Conservation (phyloP, 2,888 invertebrate species). For the Orchesellides sinensis region DNA sequence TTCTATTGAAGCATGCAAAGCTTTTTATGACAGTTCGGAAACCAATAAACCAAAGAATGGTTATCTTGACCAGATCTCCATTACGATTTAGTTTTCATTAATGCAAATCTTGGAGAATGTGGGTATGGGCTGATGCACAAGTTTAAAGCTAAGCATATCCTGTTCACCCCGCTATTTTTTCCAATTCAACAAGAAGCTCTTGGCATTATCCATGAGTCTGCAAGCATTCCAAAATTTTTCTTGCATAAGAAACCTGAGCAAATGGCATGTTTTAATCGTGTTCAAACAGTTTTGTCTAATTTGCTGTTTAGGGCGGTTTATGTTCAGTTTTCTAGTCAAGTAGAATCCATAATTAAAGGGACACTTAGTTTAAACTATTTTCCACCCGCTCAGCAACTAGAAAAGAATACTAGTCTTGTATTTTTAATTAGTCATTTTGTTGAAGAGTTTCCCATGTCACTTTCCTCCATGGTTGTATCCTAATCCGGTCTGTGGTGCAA, state of each 20-base stretch:
- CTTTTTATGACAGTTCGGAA: neutral
- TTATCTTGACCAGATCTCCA: neutral
- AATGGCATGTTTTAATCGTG: neutral
- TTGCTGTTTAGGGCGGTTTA: slow-evolving; percentile 6
- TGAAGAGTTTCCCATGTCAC: slow-evolving; percentile 25
- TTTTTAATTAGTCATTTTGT: slow-evolving; percentile 25
- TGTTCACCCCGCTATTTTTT: neutral
- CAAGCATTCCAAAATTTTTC: slow-evolving; percentile 14
- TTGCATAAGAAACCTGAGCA: neutral
- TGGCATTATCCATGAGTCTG: slow-evolving; percentile 32
- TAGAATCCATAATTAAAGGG: neutral
- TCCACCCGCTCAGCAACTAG: slow-evolving; percentile 2
- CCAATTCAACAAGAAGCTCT: slow-evolving; percentile 7
- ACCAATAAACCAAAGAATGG: slow-evolving; percentile 11
- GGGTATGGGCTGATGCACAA: slow-evolving; percentile 15
- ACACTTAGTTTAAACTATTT: neutral
- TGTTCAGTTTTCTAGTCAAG: neutral
- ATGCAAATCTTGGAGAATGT: slow-evolving; percentile 5
- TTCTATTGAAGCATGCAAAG: neutral
- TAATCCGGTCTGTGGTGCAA: slow-evolving; percentile 43
- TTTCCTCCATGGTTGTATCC: slow-evolving; percentile 30
- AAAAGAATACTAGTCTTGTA: slow-evolving; percentile 30
- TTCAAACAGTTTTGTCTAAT: neutral
- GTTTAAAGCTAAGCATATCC: slow-evolving; percentile 17
- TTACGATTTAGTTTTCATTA: slow-evolving; percentile 9